These are phyloP conservation scores for Caradrina kadenii DNA, from an alignment of 2,888 invertebrate species.

Conservation along the genomic window DNA sequence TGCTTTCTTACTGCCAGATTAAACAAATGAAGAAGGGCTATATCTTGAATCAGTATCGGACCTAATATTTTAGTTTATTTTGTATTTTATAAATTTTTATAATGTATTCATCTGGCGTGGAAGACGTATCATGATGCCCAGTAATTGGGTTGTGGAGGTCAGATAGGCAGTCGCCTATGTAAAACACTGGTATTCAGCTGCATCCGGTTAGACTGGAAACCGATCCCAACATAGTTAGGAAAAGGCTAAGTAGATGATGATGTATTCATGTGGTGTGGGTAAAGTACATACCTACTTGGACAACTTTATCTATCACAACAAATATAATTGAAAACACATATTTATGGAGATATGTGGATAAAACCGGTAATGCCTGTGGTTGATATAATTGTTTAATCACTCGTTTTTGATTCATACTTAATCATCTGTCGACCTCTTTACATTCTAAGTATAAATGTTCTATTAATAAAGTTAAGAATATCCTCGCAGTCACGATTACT, in stretches of 20 bases:
- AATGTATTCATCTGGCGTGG: neutral
- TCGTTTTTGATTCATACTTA: constrained; percentile 48
- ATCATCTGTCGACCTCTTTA: constrained; percentile 36
- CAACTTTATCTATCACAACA: neutral
- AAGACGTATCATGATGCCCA: no score
- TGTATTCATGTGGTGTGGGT: no score
- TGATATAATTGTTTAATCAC: constrained; percentile 29
- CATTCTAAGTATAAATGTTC: constrained; percentile 19
- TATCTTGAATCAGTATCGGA: no score
- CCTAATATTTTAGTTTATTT: no score
- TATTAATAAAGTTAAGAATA: constrained; percentile 26
- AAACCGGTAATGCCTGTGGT: constrained; percentile 29
- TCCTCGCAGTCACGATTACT: constrained; percentile 55
- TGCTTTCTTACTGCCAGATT: no score
- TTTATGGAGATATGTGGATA: constrained; percentile 14
- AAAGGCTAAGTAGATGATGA: no score
- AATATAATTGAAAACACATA: constrained; percentile 12
- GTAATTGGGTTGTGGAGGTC: no score
- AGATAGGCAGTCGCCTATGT: no score
- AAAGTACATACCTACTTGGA: neutral
- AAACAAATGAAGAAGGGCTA: no score
- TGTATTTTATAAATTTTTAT: neutral
- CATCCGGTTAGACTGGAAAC: no score
- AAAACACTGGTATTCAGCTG: no score
- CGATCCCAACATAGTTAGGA: no score